These are phyloP conservation scores for Galeruca laticollis DNA, from an alignment of 2,888 invertebrate genomes.

Conservation along the genomic window DNA sequence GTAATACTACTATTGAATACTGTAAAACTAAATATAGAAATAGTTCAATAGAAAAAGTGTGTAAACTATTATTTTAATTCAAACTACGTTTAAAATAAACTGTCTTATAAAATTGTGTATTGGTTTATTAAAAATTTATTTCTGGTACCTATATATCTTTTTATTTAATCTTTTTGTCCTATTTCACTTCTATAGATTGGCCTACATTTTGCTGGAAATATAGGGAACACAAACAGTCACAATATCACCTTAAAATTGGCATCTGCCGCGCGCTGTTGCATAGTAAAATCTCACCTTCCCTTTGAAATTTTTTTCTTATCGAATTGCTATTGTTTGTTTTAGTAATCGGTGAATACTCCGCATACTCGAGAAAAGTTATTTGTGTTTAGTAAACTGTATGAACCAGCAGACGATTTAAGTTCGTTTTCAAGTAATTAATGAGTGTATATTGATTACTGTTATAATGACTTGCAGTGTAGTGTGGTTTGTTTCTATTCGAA, in stretches of 20 bases:
- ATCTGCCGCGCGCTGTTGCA: background rate
- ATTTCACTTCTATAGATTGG: background rate
- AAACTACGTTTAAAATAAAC: too few species aligned
- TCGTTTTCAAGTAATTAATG: background rate
- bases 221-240: background rate
- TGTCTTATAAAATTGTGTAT: too few species aligned
- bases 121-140: background rate
- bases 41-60: too few species aligned
- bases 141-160: background rate
- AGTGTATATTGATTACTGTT: background rate
- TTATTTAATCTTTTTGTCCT: background rate
- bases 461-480: constrained; percentile 1
- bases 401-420: background rate
- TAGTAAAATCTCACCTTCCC: background rate
- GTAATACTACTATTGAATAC: too few species aligned
- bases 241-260: background rate
- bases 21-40: too few species aligned
- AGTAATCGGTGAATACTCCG: constrained; percentile 3
- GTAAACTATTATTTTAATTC: too few species aligned
- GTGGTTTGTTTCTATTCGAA: background rate
- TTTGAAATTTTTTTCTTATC: constrained; percentile 5
- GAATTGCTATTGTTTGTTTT: constrained; percentile 1
- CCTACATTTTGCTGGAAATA: background rate
- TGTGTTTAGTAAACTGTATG: background rate
- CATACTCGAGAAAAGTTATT: background rate